phyloP scores from a whole-genome alignment of 30 jellyfish, hydroid and myxozoan species.

The Calvadosia cruxmelitensis region DNA sequence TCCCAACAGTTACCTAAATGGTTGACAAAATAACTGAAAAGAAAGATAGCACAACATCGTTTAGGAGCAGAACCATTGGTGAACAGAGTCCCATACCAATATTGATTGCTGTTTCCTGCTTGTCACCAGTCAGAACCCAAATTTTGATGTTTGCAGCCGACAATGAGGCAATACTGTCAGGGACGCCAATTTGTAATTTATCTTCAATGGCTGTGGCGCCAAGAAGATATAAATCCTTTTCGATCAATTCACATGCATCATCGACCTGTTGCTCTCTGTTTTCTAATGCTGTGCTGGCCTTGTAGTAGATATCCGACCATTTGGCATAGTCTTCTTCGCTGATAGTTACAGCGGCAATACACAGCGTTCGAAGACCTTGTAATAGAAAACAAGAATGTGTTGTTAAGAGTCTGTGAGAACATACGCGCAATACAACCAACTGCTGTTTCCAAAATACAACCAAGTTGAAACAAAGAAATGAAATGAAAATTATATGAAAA shows the following conservation, averaged over 20 bases:
- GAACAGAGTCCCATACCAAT: conserved; percentile 27
- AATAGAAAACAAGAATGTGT: neutral
- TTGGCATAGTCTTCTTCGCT: conserved; percentile 36
- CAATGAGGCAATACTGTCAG: conserved; percentile 71
- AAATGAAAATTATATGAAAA: no score
- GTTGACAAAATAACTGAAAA: no score
- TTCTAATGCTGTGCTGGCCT: conserved; percentile 76
- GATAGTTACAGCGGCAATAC: conserved; percentile 65
- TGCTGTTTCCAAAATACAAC: no score
- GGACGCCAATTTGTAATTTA: conserved; percentile 81
- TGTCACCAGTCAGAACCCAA: conserved; percentile 94
- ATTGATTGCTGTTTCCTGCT: conserved; percentile 90
- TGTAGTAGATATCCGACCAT: conserved; percentile 48
- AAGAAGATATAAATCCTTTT: conserved; percentile 44
- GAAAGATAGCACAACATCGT: no score
- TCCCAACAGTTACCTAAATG: no score
- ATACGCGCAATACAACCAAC: no score
- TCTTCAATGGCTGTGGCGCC: conserved; percentile 97
- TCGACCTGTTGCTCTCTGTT: conserved; percentile 73
- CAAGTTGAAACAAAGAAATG: no score
- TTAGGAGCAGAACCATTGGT: no score
- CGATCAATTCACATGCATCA: conserved; percentile 66
- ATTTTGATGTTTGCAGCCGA: conserved; percentile 71
- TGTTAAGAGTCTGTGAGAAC: no score
- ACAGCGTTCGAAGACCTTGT: conserved; percentile 71